Conservation (phyloP, 2,888 invertebrate genomes). For the Rhagonycha fulva region DNA sequence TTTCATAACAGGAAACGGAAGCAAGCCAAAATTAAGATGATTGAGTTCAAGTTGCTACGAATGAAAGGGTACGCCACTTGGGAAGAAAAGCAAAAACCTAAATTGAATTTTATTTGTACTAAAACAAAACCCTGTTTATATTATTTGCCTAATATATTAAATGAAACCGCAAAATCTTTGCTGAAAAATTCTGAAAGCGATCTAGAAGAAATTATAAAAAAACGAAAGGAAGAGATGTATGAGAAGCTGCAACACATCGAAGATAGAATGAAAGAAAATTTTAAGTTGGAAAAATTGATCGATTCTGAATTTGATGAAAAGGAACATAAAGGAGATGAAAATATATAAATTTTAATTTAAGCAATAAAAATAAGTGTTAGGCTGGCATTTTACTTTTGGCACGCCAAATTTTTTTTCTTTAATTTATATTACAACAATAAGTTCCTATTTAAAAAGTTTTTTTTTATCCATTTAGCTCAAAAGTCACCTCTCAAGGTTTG, state of each 20-base stretch:
- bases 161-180: conserved; percentile 69
- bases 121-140: conserved; percentile 85
- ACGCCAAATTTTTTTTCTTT: too few species aligned
- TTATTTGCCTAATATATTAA: conserved; percentile 83
- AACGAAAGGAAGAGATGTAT: conserved; percentile 65
- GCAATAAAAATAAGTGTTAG: too few species aligned
- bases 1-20: conserved; percentile 85
- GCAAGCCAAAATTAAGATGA: conserved; percentile 83
- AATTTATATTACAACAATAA: neutral
- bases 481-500: neutral
- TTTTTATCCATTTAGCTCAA: neutral
- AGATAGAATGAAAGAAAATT: conserved; percentile 54
- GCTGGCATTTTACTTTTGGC: too few species aligned
- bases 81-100: conserved; percentile 77
- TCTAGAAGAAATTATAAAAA: conserved; percentile 68
- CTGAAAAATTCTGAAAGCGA: conserved; percentile 65
- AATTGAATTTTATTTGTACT: conserved; percentile 85
- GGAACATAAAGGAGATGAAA: conserved; percentile 32
- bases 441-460: neutral
- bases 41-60: conserved; percentile 88
- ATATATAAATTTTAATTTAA: too few species aligned
- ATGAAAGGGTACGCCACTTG: conserved; percentile 88
- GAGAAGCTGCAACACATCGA: conserved; percentile 69
- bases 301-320: conserved; percentile 34
- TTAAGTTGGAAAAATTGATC: conserved; percentile 40